phyloP scores from a whole-genome alignment of 1,140 invertebrate species.

The Lordiphosa stackelbergi region DNA sequence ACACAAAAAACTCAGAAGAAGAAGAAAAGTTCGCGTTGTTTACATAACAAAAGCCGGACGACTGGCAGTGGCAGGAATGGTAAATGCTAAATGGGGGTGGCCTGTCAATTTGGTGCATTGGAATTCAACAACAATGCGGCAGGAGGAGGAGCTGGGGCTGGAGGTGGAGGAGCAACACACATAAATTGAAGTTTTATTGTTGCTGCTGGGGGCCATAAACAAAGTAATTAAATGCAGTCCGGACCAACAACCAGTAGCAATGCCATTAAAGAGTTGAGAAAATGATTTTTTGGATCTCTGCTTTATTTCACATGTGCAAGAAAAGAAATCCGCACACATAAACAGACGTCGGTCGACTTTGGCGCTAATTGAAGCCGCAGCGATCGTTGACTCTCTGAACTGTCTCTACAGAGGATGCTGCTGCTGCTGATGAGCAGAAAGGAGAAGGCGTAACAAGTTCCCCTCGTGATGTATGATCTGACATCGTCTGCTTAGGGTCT shows the following conservation, averaged over 20 bases:
- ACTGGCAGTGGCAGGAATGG: not conserved
- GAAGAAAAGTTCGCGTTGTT: conserved; percentile 63
- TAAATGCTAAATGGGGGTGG: conserved; percentile 20
- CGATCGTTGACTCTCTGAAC: conserved; percentile 30
- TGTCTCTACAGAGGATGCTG: too few relatives aligned
- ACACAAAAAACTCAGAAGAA: conserved; percentile 49
- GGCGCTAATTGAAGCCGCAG: conserved; percentile 68
- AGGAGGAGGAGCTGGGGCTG: not conserved
- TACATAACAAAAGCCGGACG: conserved; percentile 65
- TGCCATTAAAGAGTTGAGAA: conserved; percentile 71
- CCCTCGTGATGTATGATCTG: conserved; percentile 3
- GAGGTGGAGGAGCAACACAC: conserved; percentile 24
- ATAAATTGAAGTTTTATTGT: conserved; percentile 75
- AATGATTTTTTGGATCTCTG: conserved; percentile 58
- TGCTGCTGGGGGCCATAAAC: conserved; percentile 66
- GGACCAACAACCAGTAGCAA: conserved; percentile 44
- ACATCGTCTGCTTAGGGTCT: conserved; percentile 9
- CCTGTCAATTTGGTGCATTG: conserved; percentile 72
- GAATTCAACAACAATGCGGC: conserved; percentile 58
- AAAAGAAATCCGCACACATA: conserved; percentile 56
- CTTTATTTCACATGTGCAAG: conserved; percentile 51
- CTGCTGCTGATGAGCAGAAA: not conserved
- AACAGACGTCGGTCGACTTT: conserved; percentile 48
- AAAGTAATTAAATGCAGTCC: conserved; percentile 69
- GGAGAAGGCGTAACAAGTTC: not conserved